A percentile compares a stretch with the other conserved stretches of the same genome.
These are phyloP conservation scores for Myotis daubentonii DNA, from an alignment of 2,797 vertebrate species.

Conservation along the genomic window DNA sequence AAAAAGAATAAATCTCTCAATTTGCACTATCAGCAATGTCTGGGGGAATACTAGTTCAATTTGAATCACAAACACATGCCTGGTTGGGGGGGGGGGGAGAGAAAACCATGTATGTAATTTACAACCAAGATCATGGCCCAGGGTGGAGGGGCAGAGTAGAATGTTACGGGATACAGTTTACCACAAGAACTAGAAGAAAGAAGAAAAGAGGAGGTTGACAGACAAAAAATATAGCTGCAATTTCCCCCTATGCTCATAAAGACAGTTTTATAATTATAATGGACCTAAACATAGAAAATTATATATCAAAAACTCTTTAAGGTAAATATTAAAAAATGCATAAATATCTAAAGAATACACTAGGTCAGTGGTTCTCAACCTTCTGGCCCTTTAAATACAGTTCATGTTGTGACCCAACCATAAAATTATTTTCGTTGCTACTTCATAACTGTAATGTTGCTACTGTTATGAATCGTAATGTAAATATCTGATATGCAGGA, in stretches of 20 bases:
- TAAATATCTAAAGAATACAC: neutral
- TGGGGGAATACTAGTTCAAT: neutral
- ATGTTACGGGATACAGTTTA: neutral
- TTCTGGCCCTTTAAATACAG: no score
- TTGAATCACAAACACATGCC: constrained; percentile 4
- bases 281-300: neutral
- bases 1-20: constrained; percentile 6
- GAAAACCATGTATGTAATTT: neutral
- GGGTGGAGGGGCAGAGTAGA: neutral
- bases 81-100: neutral
- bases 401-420: no score
- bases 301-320: constrained; percentile 37
- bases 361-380: no score
- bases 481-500: no score
- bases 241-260: neutral
- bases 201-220: neutral
- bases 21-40: constrained; percentile 5
- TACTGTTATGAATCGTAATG: no score
- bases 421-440: no score
- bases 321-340: constrained; percentile 26
- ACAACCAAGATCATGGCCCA: neutral
- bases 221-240: neutral
- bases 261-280: neutral
- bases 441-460: no score
- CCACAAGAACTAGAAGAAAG: neutral